Evolutionary conservation across 2,888 invertebrate genomes (phyloP).

Genomic region (Drosophila birchii): DNA sequence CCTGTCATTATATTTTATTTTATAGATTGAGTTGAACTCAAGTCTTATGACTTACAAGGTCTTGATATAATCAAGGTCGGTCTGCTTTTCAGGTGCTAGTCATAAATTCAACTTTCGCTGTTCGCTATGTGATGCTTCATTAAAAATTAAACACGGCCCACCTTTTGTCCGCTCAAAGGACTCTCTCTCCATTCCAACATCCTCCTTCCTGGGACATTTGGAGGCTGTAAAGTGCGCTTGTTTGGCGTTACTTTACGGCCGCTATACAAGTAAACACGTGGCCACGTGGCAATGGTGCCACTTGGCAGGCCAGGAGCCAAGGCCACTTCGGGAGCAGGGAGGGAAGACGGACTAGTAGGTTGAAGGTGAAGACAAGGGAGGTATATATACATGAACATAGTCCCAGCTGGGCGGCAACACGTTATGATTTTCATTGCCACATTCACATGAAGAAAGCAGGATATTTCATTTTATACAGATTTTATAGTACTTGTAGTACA

Average conservation of each 20-base stretch:
- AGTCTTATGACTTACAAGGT: background rate
- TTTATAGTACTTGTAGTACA: background rate
- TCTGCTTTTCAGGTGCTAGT: conserved; percentile 28
- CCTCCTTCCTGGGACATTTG: conserved; percentile 12
- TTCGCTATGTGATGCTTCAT: conserved; percentile 57
- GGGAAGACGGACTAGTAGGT: background rate
- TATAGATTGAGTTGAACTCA: background rate
- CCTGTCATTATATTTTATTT: background rate
- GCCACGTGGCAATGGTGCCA: conserved; percentile 48
- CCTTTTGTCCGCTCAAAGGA: conserved; percentile 19
- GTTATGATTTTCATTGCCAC: conserved; percentile 48
- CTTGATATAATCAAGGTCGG: background rate
- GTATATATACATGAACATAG: background rate
- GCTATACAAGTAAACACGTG: conserved; percentile 63
- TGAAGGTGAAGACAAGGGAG: background rate
- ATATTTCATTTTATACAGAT: conserved; percentile 10
- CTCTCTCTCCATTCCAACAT: background rate
- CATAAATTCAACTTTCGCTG: conserved; percentile 59
- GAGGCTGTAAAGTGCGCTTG: conserved; percentile 63
- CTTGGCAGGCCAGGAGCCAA: conserved; percentile 27
- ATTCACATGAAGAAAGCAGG: conserved; percentile 19
- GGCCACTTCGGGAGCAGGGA: background rate
- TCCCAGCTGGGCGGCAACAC: conserved; percentile 46
- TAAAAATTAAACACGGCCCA: conserved; percentile 53
- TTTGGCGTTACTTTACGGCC: conserved; percentile 60